Conservation (phyloP, 2,113 vertebrate species). For the Zosterops borbonicus region DNA sequence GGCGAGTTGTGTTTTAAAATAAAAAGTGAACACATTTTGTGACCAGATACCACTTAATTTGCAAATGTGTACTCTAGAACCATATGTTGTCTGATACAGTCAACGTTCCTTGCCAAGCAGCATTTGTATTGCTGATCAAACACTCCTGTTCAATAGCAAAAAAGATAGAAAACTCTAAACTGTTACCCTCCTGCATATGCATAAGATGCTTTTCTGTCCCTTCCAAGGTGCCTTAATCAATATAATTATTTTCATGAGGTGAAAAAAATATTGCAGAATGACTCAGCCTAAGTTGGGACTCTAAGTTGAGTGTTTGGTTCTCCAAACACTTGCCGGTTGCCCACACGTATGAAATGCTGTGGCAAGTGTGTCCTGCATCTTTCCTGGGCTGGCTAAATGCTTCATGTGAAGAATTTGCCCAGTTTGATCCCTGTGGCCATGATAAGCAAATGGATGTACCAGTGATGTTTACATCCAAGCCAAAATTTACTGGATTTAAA, state of each 20-base stretch:
- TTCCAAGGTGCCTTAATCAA: slow-evolving; percentile 34
- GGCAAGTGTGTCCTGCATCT: neutral
- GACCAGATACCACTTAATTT: slow-evolving; percentile 61
- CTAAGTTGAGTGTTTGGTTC: neutral
- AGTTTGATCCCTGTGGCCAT: neutral
- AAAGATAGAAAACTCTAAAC: neutral
- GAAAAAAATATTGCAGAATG: neutral
- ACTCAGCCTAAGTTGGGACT: neutral
- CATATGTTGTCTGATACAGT: slow-evolving; percentile 67
- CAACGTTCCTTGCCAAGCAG: slow-evolving; percentile 51
- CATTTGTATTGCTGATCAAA: slow-evolving; percentile 59
- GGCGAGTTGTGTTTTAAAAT: slow-evolving; percentile 27
- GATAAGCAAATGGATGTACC: neutral
- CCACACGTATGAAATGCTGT: neutral
- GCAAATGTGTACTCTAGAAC: slow-evolving; percentile 61
- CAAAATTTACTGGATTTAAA: neutral
- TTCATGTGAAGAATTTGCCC: neutral
- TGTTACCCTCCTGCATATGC: slow-evolving; percentile 14
- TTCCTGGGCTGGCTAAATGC: neutral
- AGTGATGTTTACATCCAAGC: neutral
- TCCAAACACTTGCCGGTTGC: neutral
- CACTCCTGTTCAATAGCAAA: neutral
- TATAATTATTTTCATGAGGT: slow-evolving; percentile 7
- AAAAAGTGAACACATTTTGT: slow-evolving; percentile 48
- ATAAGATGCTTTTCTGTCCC: neutral